A percentile compares a stretch with the other conserved stretches of the same genome.
phyloP scores from a whole-genome alignment of 2,113 vertebrate genomes.

The Coryphaenoides rupestris region DNA sequence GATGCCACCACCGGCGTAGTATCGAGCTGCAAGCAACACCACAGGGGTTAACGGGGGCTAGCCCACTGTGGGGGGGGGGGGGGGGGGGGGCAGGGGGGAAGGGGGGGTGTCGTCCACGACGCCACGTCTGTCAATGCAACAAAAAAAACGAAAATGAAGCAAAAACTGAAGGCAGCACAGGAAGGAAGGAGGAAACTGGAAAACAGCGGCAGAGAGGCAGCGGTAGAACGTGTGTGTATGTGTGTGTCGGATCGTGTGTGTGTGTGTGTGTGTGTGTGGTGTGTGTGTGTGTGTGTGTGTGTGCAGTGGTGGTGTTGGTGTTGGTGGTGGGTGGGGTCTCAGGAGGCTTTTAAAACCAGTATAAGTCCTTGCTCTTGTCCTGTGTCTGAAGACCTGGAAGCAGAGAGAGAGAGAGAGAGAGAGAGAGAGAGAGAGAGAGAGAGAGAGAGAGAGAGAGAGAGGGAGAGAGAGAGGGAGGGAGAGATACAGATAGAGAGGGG shows the following conservation, averaged over 20 bases:
- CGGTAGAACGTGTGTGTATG: too few relatives aligned
- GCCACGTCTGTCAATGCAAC: not conserved
- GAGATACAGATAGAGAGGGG: not conserved
- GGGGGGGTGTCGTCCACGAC: not conserved
- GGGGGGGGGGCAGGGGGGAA: not conserved
- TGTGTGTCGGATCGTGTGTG: not conserved
- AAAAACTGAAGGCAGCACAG: not conserved
- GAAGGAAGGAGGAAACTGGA: not conserved
- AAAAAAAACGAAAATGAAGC: not conserved
- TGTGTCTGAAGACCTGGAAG: constrained; percentile 91
- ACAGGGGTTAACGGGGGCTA: constrained; percentile 81
- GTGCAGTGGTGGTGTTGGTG: constrained; percentile 34
- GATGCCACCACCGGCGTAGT: constrained; percentile 76
- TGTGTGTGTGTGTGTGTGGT: constrained; percentile 30
- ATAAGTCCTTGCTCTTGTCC: constrained; percentile 97
- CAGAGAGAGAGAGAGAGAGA: constrained; percentile 46
- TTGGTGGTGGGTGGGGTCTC: constrained; percentile 26
- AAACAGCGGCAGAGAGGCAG: not conserved
- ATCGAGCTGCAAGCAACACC: constrained; percentile 95
- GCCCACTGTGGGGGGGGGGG: too few relatives aligned
- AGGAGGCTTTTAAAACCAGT: constrained; percentile 89
- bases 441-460: constrained; percentile 11
- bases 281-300: constrained; percentile 25
- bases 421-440: constrained; percentile 29
- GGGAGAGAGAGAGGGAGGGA: constrained; percentile 6